phyloP scores from a whole-genome alignment of 2,113 vertebrate genomes.

The Eulemur rufifrons region DNA sequence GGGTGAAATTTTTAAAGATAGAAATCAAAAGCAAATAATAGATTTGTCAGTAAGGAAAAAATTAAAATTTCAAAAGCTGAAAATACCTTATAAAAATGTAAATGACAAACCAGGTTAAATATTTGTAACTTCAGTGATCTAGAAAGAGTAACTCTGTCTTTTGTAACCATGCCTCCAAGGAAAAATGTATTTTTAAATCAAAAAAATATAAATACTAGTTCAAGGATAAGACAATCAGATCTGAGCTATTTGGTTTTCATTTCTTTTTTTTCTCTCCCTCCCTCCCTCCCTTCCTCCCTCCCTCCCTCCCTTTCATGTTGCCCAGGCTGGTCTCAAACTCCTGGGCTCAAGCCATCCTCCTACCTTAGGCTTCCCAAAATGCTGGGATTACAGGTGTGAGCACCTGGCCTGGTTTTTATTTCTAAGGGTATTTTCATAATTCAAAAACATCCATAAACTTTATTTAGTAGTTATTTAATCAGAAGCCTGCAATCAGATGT shows the following conservation, averaged over 20 bases:
- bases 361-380: not conserved
- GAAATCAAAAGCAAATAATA: not conserved
- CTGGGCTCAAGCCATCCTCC: not conserved
- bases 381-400: not conserved
- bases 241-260: conserved; percentile 16
- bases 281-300: not conserved
- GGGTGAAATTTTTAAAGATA: not conserved
- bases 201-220: not conserved
- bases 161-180: not conserved
- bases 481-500: not conserved
- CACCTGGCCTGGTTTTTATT: not conserved
- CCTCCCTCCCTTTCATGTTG: not conserved
- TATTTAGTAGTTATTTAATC: not conserved
- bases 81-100: not conserved
- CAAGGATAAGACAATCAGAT: not conserved
- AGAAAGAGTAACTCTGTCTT: not conserved
- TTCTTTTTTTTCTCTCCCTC: not conserved
- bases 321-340: not conserved
- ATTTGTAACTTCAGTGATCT: not conserved
- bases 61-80: not conserved
- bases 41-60: not conserved
- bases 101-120: not conserved
- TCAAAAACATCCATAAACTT: not conserved
- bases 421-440: not conserved
- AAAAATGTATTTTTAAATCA: not conserved